Base-by-base conservation (phyloP, 1,140 invertebrate species). In the Lethrus apterus region DNA sequence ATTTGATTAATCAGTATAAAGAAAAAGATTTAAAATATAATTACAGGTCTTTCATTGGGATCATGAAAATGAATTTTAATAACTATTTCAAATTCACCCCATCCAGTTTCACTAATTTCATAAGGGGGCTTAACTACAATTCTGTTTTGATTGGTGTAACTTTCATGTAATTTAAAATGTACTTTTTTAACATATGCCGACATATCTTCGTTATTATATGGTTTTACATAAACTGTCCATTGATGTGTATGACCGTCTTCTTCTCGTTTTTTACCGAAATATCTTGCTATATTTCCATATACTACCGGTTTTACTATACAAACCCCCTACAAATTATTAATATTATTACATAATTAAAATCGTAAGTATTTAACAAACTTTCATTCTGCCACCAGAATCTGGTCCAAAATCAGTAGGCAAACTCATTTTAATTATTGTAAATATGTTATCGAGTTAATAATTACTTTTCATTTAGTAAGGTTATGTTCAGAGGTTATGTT, bases 1-100 rank as follows among this genome's bases (percentile, higher is more conserved):
- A 44, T 19, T n/a, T n/a, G n/a, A n/a, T n/a, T n/a, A 26, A 26
- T 26, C n/a, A 26, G n/a, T 7, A 26, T n/a, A 26, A 26, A n/a
- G n/a, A 26, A 26, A 26, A 26, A 7, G 24, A 7, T 5, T 5
- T 14, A 44, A 44, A 23, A 32, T 26, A 8, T 24, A 78, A 77
- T 83, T 70, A 93, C 93, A 20, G 89, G 87, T 70, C 89, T 75
- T 71, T 98, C 96, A 67, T 93, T 95, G 4, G 90, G 86, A 76
- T 99, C 97, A 62, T 92, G 83, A 62, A 99, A 99, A 70, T 93
- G 94, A 44, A 99, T 92, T 68, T 98, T 98, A 14, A 99, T 98
- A 18, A 93, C 86, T 55, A 99, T 89, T 71, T 99, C 97, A 72
- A 99, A 99, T 72, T 99, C 97, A 58, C 97, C 97, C 96, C 97